Evolutionary conservation across 2,888 invertebrate species (phyloP).

Genomic region (Mythimna loreyi): DNA sequence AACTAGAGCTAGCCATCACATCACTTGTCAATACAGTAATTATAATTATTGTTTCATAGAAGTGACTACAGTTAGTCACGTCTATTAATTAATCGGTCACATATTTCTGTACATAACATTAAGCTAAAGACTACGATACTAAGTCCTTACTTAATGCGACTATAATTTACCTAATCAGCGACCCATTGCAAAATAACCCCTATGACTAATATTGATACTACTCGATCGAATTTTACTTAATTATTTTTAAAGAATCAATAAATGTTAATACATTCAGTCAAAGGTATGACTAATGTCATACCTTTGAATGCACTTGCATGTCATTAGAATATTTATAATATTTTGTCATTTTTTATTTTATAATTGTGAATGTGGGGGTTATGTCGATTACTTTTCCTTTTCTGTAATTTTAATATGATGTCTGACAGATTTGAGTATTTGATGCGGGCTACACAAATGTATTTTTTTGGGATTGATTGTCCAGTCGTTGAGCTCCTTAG

Average conservation of each 20-base stretch:
- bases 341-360: too few species aligned
- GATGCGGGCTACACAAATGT: too few species aligned
- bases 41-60: slow-evolving; percentile 11
- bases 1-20: neutral
- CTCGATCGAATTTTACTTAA: slow-evolving; percentile 14
- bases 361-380: too few species aligned
- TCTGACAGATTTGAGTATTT: too few species aligned
- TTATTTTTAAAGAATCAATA: slow-evolving; percentile 25
- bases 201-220: slow-evolving; percentile 30
- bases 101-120: neutral
- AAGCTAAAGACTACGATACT: slow-evolving; percentile 1
- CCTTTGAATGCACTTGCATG: neutral
- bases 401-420: too few species aligned
- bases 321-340: slow-evolving; percentile 22
- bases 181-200: neutral
- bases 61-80: neutral
- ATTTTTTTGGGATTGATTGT: too few species aligned
- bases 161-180: slow-evolving; percentile 23
- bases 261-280: too few species aligned
- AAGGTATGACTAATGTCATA: too few species aligned
- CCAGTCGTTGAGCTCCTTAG: too few species aligned
- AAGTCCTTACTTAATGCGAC: neutral
- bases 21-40: too few species aligned
- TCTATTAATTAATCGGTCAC: neutral
- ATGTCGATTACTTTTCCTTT: too few species aligned